Conservation (phyloP, 2,797 vertebrate species). For the Arctocebus calabarensis region DNA sequence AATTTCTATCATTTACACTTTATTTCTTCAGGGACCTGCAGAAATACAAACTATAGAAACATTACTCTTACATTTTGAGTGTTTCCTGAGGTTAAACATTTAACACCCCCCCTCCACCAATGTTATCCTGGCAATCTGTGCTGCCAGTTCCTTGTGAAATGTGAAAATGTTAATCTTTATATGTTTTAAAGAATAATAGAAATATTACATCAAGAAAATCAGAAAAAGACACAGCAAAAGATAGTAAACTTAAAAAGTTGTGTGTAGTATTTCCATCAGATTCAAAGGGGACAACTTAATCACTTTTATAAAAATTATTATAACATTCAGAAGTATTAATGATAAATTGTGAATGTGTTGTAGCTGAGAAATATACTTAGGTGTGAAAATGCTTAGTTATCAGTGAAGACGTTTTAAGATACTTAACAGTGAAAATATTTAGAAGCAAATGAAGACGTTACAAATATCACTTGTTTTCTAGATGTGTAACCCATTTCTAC, state of each 20-base stretch:
- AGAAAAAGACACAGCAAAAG: neutral
- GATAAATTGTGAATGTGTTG: slow-evolving; percentile 8
- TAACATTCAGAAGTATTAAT: slow-evolving; percentile 10
- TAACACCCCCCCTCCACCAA: neutral
- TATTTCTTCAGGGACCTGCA: slow-evolving; percentile 1
- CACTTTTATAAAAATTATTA: neutral
- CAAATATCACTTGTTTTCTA: slow-evolving; percentile 64
- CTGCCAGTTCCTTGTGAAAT: neutral
- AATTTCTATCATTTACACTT: neutral
- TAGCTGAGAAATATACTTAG: neutral
- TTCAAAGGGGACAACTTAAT: neutral
- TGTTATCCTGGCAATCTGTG: neutral
- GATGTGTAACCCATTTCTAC: slow-evolving; percentile 31
- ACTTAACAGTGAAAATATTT: neutral
- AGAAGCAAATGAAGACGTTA: slow-evolving; percentile 33
- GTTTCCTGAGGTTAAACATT: neutral
- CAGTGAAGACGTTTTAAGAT: slow-evolving; percentile 17
- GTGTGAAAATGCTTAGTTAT: neutral
- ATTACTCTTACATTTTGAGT: neutral
- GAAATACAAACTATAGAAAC: neutral
- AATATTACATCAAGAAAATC: slow-evolving; percentile 36
- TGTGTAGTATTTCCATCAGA: slow-evolving; percentile 18
- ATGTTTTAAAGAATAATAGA: neutral
- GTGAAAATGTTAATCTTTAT: slow-evolving; percentile 35
- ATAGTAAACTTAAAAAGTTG: neutral